A percentile compares a stretch with the other conserved stretches of the same genome.
Conservation (phyloP, 2,113 vertebrate genomes). For the Athene noctua region DNA sequence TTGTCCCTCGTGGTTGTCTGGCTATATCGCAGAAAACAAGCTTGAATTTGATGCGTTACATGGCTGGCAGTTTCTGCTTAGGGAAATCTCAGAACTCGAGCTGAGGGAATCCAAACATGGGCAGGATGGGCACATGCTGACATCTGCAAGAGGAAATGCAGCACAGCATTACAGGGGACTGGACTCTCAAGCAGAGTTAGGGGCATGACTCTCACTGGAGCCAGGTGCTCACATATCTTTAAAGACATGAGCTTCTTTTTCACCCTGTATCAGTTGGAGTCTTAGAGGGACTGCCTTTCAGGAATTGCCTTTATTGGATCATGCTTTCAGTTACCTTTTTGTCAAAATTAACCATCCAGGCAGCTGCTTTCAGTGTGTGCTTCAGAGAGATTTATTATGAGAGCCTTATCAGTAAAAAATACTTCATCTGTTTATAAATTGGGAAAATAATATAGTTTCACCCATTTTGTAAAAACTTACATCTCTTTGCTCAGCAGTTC, state of each 20-base stretch:
- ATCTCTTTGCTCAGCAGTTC: neutral
- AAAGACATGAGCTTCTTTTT: neutral
- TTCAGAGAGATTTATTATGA: neutral
- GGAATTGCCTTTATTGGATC: neutral
- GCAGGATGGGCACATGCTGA: neutral
- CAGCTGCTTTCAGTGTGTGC: neutral
- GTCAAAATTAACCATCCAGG: neutral
- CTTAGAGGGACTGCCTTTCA: neutral
- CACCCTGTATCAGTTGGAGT: neutral
- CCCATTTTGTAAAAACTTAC: neutral
- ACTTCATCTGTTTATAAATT: neutral
- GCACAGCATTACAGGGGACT: rapidly evolving
- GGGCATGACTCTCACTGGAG: neutral
- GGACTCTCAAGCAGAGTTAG: neutral
- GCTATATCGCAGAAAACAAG: constrained; percentile 41
- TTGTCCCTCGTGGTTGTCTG: constrained; percentile 24
- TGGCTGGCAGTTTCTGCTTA: constrained; percentile 30
- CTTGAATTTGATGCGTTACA: constrained; percentile 43
- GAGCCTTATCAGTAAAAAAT: neutral
- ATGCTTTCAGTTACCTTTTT: neutral
- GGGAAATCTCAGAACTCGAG: constrained; percentile 10
- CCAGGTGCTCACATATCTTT: no score
- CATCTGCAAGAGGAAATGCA: neutral
- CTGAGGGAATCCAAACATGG: neutral
- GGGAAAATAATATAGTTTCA: neutral